Percentiles rank a stretch among this genome's conserved stretches.
Evolutionary conservation across 2,888 invertebrate genomes (phyloP).

Genomic region (Drosophila mettleri): DNA sequence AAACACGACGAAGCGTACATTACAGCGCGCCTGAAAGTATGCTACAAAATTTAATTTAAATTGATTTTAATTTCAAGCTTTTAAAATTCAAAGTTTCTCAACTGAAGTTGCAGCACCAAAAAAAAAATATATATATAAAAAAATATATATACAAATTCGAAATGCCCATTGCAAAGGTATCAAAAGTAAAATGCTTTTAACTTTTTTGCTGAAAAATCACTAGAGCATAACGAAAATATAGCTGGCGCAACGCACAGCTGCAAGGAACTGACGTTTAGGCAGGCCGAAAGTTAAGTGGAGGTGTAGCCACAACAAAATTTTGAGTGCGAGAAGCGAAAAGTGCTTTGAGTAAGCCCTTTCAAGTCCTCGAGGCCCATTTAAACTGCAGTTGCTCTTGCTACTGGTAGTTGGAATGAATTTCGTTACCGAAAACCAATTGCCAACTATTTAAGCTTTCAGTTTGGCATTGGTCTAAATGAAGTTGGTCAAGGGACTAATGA

Average conservation of each 20-base stretch:
- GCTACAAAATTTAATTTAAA: constrained; percentile 46
- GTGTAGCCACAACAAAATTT: constrained; percentile 40
- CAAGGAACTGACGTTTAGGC: constrained; percentile 55
- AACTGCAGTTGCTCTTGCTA: constrained; percentile 12
- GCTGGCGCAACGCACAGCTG: constrained; percentile 15
- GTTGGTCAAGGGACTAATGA: background rate
- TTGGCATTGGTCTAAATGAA: background rate
- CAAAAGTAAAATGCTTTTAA: constrained; percentile 38
- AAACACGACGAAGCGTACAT: constrained; percentile 26
- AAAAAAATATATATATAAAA: background rate
- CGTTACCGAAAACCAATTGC: background rate
- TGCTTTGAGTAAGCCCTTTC: constrained; percentile 25
- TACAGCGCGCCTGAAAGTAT: constrained; percentile 41
- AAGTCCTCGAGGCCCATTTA: constrained; percentile 43
- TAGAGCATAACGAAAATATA: constrained; percentile 42
- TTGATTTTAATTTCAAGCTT: constrained; percentile 52
- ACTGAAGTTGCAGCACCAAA: constrained; percentile 3
- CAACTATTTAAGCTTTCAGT: background rate
- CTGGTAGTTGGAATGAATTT: background rate
- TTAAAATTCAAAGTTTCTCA: constrained; percentile 18
- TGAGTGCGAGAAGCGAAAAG: constrained; percentile 29
- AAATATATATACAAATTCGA: background rate
- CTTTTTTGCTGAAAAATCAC: constrained; percentile 28
- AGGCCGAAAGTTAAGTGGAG: constrained; percentile 49
- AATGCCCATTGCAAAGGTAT: background rate